Percentiles rank a stretch among this genome's conserved stretches.
Evolutionary conservation across 2,113 vertebrate species (phyloP).

Genomic region (Oophaga pumilio): DNA sequence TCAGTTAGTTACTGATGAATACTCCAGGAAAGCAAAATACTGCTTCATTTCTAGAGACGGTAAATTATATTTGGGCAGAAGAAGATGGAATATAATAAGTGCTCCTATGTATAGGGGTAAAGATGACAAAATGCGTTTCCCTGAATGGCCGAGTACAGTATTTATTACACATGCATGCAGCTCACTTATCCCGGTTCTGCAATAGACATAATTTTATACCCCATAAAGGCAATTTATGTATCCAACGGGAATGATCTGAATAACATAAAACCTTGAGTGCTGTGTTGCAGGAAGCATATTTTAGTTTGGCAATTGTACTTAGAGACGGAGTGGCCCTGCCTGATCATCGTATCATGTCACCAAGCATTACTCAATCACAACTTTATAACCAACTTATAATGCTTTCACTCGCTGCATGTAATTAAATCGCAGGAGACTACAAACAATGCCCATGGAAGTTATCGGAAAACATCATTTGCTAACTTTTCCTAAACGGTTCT

Average conservation of each 20-base stretch:
- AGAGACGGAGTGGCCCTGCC: conserved; percentile 72
- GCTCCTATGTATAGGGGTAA: conserved; percentile 34
- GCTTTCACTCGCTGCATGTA: conserved; percentile 73
- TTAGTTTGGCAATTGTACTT: conserved; percentile 79
- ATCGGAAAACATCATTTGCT: conserved; percentile 59
- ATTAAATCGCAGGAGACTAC: conserved; percentile 69
- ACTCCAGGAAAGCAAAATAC: conserved; percentile 11
- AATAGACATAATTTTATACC: conserved; percentile 86
- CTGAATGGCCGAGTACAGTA: conserved; percentile 77
- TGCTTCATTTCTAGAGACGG: conserved; percentile 36
- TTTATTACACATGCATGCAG: conserved; percentile 80
- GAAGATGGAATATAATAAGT: conserved; percentile 43
- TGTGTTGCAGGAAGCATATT: conserved; percentile 77
- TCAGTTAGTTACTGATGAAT: conserved; percentile 1
- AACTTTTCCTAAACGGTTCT: conserved; percentile 48
- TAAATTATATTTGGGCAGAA: conserved; percentile 35
- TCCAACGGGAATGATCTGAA: conserved; percentile 83
- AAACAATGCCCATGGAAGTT: conserved; percentile 62
- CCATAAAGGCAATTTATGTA: conserved; percentile 86
- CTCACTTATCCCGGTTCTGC: conserved; percentile 82
- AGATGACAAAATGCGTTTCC: conserved; percentile 66
- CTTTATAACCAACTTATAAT: conserved; percentile 69
- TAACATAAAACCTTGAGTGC: conserved; percentile 78
- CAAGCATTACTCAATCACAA: conserved; percentile 71
- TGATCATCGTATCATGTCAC: conserved; percentile 74